Conservation (phyloP, 1,140 invertebrate species). For the Calycopis cecrops region DNA sequence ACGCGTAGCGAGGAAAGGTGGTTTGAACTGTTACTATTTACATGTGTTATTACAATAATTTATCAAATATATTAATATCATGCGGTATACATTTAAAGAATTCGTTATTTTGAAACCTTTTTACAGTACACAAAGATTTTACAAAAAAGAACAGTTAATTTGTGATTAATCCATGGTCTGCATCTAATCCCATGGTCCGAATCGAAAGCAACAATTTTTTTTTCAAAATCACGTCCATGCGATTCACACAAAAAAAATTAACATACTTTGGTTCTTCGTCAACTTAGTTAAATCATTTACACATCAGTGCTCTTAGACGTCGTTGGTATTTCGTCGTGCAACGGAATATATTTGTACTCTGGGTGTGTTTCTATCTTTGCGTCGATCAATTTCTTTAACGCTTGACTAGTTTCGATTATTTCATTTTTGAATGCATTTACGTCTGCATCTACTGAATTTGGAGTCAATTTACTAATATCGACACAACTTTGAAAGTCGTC, state of each 20-base stretch:
- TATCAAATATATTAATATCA: no score
- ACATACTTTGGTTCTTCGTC: conserved; percentile 45
- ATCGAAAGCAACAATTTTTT: background rate
- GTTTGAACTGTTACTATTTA: background rate
- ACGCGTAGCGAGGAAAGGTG: no score
- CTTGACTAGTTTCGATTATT: conserved; percentile 49
- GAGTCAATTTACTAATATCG: conserved; percentile 30
- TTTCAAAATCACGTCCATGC: conserved; percentile 23
- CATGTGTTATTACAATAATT: background rate
- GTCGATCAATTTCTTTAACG: conserved; percentile 56
- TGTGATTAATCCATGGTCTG: no score
- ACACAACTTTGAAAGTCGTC: conserved; percentile 45
- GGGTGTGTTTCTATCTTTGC: conserved; percentile 59
- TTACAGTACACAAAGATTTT: no score
- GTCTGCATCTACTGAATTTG: conserved; percentile 13
- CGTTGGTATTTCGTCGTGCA: conserved; percentile 48
- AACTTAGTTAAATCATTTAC: conserved; percentile 39
- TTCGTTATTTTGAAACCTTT: no score
- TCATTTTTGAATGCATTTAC: conserved; percentile 15
- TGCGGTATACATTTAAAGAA: no score
- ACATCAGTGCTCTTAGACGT: conserved; percentile 69
- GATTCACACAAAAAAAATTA: conserved; percentile 31
- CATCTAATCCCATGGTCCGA: background rate
- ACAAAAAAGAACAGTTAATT: no score
- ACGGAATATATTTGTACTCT: conserved; percentile 55